Percentiles rank a stretch among this genome's conserved stretches.
Evolutionary conservation across 1,140 invertebrate genomes (phyloP).

Genomic region (Triops longicaudatus): DNA sequence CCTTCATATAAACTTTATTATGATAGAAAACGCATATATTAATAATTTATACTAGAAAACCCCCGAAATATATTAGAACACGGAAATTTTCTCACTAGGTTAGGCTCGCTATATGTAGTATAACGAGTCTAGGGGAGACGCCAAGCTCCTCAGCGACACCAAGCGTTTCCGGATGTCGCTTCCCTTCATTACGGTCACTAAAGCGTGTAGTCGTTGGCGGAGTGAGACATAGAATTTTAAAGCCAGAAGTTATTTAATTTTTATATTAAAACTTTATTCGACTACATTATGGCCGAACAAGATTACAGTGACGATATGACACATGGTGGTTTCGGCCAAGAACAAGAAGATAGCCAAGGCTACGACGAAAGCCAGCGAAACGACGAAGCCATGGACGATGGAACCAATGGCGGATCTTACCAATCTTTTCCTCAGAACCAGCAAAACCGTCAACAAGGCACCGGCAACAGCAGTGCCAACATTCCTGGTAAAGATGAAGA

Average conservation of each 20-base stretch:
- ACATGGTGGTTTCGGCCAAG: constrained; percentile 32
- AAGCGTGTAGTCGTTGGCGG: not conserved
- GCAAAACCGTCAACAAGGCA: not conserved
- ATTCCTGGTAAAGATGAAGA: constrained; percentile 34
- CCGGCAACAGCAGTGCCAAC: constrained; percentile 33
- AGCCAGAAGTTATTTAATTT: not conserved
- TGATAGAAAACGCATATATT: not conserved
- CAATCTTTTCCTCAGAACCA: not conserved
- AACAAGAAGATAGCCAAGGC: constrained; percentile 27
- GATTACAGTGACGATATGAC: constrained; percentile 31
- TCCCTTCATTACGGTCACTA: not conserved
- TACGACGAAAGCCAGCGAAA: constrained; percentile 23
- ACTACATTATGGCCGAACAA: constrained; percentile 27
- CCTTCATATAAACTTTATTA: not conserved
- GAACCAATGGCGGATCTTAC: constrained; percentile 25
- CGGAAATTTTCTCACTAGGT: not conserved
- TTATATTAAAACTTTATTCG: not conserved
- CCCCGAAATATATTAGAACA: not conserved
- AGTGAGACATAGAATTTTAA: not conserved
- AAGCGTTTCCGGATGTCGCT: not conserved
- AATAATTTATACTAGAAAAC: not conserved
- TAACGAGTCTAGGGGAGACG: not conserved
- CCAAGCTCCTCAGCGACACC: not conserved
- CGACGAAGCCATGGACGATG: constrained; percentile 22
- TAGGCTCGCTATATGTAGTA: not conserved